Conservation (phyloP, 2,888 invertebrate genomes). For the Tinea pellionella region DNA sequence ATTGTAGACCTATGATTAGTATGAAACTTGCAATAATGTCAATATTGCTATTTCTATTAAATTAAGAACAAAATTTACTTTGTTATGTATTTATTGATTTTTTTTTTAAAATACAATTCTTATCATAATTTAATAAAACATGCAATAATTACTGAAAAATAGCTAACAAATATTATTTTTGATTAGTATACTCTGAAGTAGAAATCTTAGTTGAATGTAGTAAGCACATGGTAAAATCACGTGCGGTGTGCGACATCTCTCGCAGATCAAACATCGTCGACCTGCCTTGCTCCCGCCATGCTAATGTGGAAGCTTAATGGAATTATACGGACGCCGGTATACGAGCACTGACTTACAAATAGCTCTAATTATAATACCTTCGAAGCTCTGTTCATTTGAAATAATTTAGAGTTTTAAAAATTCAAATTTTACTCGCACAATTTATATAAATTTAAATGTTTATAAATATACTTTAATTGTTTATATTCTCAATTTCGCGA, state of each 20-base stretch:
- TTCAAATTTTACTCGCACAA: neutral
- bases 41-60: no score
- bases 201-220: neutral
- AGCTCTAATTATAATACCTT: constrained; percentile 35
- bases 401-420: constrained; percentile 18
- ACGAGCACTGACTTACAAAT: constrained; percentile 32
- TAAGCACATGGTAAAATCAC: neutral
- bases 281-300: constrained; percentile 39
- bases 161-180: neutral
- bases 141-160: neutral
- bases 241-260: constrained; percentile 24
- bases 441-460: neutral
- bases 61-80: no score
- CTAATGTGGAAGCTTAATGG: constrained; percentile 55
- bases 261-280: constrained; percentile 46
- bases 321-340: constrained; percentile 39
- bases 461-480: neutral
- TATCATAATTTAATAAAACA: no score
- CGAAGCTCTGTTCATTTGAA: constrained; percentile 25
- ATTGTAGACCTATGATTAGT: constrained; percentile 20
- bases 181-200: neutral
- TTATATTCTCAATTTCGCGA: no score
- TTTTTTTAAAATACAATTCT: no score
- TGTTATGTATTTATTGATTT: no score
- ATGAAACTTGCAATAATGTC: constrained; percentile 12